Conservation (phyloP, 2,113 vertebrate species). For the Origma solitaria region DNA sequence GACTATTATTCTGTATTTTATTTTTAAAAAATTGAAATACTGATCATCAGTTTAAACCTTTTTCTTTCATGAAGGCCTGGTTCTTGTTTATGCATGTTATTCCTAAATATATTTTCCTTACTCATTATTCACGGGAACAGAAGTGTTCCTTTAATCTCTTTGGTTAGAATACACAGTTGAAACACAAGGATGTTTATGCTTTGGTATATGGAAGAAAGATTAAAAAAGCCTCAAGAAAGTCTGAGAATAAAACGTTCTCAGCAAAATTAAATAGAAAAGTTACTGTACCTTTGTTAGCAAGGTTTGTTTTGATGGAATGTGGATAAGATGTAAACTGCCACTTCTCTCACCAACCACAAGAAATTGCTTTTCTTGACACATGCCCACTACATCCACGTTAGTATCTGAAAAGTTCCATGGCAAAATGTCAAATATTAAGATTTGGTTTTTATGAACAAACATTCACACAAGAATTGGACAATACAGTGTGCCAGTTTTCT, state of each 20-base stretch:
- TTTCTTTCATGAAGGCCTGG: not conserved
- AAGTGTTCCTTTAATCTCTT: not conserved
- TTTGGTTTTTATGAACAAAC: not conserved
- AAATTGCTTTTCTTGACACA: slow-evolving; percentile 86
- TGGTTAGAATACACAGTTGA: not conserved
- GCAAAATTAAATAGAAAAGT: not conserved
- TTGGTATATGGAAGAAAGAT: not conserved
- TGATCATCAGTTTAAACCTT: not conserved
- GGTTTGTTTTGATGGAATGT: slow-evolving; percentile 84
- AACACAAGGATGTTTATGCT: not conserved
- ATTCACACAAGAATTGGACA: not conserved
- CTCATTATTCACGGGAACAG: not conserved
- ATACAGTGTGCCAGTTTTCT: not conserved
- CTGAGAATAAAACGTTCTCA: not conserved
- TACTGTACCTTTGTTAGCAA: slow-evolving; percentile 83
- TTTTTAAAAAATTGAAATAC: not conserved
- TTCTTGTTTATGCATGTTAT: not conserved
- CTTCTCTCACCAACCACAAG: slow-evolving; percentile 91
- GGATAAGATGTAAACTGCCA: slow-evolving; percentile 89
- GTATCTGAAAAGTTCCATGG: slow-evolving; percentile 76
- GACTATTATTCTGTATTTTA: not conserved
- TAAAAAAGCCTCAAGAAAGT: not conserved
- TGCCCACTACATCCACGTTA: slow-evolving; percentile 83
- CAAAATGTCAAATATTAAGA: not conserved
- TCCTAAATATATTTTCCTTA: not conserved